These are phyloP conservation scores for Poecilia latipinna DNA, from an alignment of 2,113 vertebrate genomes.

Conservation along the genomic window DNA sequence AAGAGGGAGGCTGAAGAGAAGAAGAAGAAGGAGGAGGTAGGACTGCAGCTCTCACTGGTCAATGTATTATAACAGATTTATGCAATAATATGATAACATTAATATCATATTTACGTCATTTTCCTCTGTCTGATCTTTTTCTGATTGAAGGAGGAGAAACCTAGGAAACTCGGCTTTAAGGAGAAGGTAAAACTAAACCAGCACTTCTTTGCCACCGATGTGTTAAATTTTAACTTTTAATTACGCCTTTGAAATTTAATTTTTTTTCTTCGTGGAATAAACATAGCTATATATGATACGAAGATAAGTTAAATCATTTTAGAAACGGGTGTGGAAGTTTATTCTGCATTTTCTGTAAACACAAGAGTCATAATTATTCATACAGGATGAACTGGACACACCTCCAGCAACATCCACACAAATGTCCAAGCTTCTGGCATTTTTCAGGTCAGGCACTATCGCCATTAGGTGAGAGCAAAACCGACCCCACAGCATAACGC, in stretches of 20 bases:
- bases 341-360: neutral
- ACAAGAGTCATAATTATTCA: neutral
- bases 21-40: slow-evolving; percentile 63
- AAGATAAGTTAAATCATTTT: neutral
- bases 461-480: no score
- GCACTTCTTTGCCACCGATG: neutral
- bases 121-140: slow-evolving; percentile 8
- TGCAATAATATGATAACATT: no score
- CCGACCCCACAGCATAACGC: no score
- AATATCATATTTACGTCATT: neutral
- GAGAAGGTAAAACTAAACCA: slow-evolving; percentile 62
- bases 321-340: neutral
- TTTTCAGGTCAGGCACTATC: neutral
- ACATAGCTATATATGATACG: neutral
- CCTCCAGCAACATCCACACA: neutral
- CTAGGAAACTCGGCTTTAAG: slow-evolving; percentile 58
- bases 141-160: slow-evolving; percentile 68
- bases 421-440: neutral
- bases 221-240: neutral
- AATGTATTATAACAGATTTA: no score
- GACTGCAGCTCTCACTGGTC: neutral
- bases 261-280: neutral
- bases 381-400: neutral
- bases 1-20: neutral
- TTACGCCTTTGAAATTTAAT: neutral